Percentiles rank a stretch among this genome's conserved stretches.
These are phyloP conservation scores for Nycticryphes semicollaris DNA, from an alignment of 2,113 vertebrate genomes.

Conservation along the genomic window DNA sequence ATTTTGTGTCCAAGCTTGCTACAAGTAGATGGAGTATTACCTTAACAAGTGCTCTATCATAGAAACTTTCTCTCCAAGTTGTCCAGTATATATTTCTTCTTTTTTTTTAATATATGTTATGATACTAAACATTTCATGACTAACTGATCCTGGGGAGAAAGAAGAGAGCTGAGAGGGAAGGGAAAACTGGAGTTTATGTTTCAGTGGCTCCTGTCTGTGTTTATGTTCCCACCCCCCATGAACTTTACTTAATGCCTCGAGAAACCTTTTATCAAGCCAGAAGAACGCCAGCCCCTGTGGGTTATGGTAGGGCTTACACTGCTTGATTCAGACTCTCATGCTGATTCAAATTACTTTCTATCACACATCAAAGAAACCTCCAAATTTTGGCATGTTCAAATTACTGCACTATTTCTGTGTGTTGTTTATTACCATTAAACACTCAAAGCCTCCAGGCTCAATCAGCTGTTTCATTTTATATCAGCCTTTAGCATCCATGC, in stretches of 20 bases:
- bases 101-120: not conserved
- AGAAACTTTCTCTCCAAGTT: not conserved
- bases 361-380: constrained; percentile 38
- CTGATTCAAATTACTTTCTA: constrained; percentile 52
- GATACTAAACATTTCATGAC: not conserved
- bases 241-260: not conserved
- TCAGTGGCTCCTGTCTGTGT: constrained; percentile 5
- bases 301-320: not conserved
- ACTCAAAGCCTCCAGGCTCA: constrained; percentile 14
- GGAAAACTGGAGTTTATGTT: not conserved
- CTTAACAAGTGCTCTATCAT: not conserved
- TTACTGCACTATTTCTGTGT: not conserved
- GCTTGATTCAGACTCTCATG: constrained; percentile 37
- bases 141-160: not conserved
- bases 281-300: not conserved
- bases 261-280: constrained; percentile 31
- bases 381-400: constrained; percentile 13
- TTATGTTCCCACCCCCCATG: not conserved
- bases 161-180: not conserved
- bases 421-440: constrained; percentile 8
- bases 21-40: not conserved
- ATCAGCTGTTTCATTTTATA: constrained; percentile 34
- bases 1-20: not conserved
- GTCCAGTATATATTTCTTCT: not conserved
- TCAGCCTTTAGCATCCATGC: not conserved